Evolutionary conservation across 2,113 vertebrate genomes (phyloP).

Genomic region (Parus major): DNA sequence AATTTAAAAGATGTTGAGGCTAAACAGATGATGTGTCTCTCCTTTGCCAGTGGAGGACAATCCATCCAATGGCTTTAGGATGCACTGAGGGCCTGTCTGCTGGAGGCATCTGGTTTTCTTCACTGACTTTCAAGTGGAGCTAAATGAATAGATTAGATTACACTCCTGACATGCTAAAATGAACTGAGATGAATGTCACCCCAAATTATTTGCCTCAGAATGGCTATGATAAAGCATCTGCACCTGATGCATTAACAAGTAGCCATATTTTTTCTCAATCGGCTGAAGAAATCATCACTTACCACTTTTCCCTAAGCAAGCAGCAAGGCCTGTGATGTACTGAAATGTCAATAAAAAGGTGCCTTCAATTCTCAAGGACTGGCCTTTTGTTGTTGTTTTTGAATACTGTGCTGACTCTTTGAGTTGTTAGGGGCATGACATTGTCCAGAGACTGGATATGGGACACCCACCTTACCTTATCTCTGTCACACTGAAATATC

Average conservation of each 20-base stretch:
- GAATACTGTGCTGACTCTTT: neutral
- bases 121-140: neutral
- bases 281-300: neutral
- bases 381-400: neutral
- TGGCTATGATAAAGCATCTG: neutral
- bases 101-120: neutral
- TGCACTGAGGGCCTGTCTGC: neutral
- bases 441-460: neutral
- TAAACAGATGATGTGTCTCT: neutral
- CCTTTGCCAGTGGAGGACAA: neutral
- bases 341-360: neutral
- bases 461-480: neutral
- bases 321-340: neutral
- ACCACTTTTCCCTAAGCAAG: neutral
- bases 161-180: neutral
- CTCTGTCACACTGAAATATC: neutral
- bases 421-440: neutral
- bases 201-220: constrained; percentile 14
- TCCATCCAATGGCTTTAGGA: neutral
- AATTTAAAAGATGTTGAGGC: neutral
- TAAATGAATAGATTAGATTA: constrained; percentile 19
- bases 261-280: neutral
- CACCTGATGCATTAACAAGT: neutral
- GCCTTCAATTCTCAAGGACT: neutral
- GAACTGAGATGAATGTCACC: neutral